Evolutionary conservation across 2,888 invertebrate genomes (phyloP).

Genomic region (Brassicogethes aeneus): DNA sequence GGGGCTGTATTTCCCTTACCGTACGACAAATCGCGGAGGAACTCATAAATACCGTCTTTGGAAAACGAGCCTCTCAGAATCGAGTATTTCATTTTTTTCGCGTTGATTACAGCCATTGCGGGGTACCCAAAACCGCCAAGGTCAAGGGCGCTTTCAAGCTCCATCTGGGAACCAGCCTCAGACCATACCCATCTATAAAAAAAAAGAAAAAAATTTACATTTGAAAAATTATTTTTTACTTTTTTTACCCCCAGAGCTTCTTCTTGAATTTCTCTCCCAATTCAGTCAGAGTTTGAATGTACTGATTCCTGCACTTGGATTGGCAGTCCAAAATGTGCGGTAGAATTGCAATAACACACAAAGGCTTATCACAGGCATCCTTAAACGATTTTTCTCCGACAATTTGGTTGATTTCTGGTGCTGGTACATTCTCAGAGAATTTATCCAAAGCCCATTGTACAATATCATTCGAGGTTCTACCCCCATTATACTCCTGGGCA

Average conservation of each 20-base stretch:
- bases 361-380: conserved; percentile 73
- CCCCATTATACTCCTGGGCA: conserved; percentile 84
- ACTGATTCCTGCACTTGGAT: conserved; percentile 83
- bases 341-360: conserved; percentile 86
- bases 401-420: conserved; percentile 71
- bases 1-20: conserved; percentile 89
- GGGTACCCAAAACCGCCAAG: conserved; percentile 98
- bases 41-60: conserved; percentile 90
- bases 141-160: conserved; percentile 81
- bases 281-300: conserved; percentile 60
- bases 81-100: conserved; percentile 95
- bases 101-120: conserved; percentile 93
- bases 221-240: conserved; percentile 1
- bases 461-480: conserved; percentile 82
- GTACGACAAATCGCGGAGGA: conserved; percentile 83
- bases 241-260: conserved; percentile 73
- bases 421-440: conserved; percentile 73
- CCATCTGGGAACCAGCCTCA: conserved; percentile 79
- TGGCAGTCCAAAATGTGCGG: conserved; percentile 96
- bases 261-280: conserved; percentile 89
- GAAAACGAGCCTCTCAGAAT: conserved; percentile 90
- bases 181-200: conserved; percentile 89
- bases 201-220: conserved; percentile 23
- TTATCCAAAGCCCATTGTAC: conserved; percentile 84
- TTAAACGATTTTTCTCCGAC: conserved; percentile 54